phyloP scores from a whole-genome alignment of 2,888 invertebrate genomes.

The Apodemia duryi region DNA sequence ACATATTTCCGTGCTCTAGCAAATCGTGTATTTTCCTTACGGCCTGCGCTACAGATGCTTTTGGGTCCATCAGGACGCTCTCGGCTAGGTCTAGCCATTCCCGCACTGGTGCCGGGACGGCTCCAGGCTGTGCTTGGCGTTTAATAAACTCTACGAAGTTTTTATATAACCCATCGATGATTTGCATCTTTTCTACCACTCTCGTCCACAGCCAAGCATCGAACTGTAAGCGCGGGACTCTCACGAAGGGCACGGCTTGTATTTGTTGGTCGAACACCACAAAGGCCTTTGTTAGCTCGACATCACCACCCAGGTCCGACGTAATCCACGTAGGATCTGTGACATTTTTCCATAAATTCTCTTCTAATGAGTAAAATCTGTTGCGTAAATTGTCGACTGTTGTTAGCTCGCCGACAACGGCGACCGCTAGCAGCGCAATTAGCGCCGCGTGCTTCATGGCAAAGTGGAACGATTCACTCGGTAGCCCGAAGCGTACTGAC shows the following conservation, averaged over 20 bases:
- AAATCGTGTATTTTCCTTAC: constrained; percentile 80
- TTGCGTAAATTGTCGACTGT: constrained; percentile 80
- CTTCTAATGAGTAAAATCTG: constrained; percentile 79
- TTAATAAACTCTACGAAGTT: constrained; percentile 81
- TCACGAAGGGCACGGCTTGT: constrained; percentile 45
- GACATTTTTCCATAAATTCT: constrained; percentile 68
- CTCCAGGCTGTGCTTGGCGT: constrained; percentile 57
- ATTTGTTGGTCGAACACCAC: constrained; percentile 75
- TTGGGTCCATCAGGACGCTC: constrained; percentile 82
- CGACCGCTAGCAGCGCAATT: constrained; percentile 41
- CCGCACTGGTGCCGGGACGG: constrained; percentile 55
- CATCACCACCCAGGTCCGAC: constrained; percentile 66
- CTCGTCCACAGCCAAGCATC: constrained; percentile 82
- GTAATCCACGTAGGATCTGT: constrained; percentile 58
- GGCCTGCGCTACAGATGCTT: constrained; percentile 75
- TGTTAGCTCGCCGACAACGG: constrained; percentile 49
- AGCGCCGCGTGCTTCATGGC: constrained; percentile 61
- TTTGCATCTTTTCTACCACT: constrained; percentile 79
- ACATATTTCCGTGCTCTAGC: constrained; percentile 82
- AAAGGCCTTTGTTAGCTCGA: constrained; percentile 79
- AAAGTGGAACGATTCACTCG: constrained; percentile 43
- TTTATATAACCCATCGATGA: constrained; percentile 83
- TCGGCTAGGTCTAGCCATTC: constrained; percentile 82
- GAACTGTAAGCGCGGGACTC: constrained; percentile 45
- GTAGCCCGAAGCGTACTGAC: constrained; percentile 55